Conservation (phyloP, 2,113 vertebrate genomes). For the Mungos mungo region DNA sequence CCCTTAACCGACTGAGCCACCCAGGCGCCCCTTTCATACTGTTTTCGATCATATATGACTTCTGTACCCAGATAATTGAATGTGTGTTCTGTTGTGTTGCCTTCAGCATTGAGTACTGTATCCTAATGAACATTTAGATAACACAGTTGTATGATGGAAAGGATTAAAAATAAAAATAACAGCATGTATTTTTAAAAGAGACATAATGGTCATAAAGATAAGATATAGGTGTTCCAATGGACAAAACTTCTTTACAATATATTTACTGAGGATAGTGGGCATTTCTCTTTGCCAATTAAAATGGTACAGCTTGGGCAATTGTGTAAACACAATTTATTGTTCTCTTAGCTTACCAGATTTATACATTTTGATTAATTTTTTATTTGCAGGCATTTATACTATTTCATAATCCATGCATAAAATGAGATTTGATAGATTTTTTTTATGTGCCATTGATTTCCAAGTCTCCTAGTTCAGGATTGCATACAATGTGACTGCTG, state of each 20-base stretch:
- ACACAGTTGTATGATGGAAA: not conserved
- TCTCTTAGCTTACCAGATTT: constrained; percentile 49
- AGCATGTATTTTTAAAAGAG: not conserved
- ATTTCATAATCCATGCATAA: constrained; percentile 2
- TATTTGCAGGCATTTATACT: not conserved
- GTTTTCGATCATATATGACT: not conserved
- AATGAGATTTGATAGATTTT: constrained; percentile 26
- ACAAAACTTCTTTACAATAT: not conserved
- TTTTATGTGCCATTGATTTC: constrained; percentile 25
- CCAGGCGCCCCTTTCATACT: not conserved
- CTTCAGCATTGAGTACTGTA: not conserved
- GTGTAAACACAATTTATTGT: not conserved
- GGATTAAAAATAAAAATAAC: constrained; percentile 29
- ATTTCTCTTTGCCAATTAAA: not conserved
- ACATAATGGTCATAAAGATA: not conserved
- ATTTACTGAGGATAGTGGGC: not conserved
- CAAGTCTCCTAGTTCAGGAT: not conserved
- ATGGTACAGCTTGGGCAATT: not conserved
- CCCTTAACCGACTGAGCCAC: no score
- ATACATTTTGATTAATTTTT: constrained; percentile 8
- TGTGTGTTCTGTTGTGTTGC: constrained; percentile 11
- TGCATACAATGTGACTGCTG: not conserved
- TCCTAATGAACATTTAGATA: constrained; percentile 26
- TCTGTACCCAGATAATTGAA: not conserved
- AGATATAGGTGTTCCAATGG: not conserved